Evolutionary conservation across 2,797 vertebrate genomes (phyloP).

Genomic region (Toxotes lorentzi): DNA sequence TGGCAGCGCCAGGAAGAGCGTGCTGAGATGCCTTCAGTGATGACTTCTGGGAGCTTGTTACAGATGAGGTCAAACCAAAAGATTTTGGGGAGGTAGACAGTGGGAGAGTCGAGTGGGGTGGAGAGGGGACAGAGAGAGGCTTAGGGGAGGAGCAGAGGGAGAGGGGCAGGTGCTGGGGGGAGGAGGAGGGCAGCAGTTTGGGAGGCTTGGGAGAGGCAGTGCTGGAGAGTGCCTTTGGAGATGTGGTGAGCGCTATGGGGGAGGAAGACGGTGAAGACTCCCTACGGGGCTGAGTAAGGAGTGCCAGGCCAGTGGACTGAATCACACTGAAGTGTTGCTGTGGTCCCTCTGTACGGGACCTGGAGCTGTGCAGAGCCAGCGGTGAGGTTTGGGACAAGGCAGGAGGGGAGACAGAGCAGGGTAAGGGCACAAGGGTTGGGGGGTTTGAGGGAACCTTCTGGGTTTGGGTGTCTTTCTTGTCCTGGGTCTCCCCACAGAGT

Average conservation of each 20-base stretch:
- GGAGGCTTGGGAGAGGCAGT: conserved; percentile 90
- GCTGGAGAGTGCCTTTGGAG: conserved; percentile 84
- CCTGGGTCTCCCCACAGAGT: conserved; percentile 85
- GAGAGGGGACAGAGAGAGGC: conserved; percentile 94
- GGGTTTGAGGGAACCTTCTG: conserved; percentile 89
- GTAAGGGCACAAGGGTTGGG: conserved; percentile 89
- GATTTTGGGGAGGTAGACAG: conserved; percentile 91
- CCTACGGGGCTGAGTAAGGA: conserved; percentile 91
- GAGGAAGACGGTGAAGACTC: conserved; percentile 91
- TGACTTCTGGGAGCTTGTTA: conserved; percentile 77
- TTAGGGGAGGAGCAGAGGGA: conserved; percentile 89
- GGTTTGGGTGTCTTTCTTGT: conserved; percentile 88
- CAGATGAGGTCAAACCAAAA: conserved; percentile 79
- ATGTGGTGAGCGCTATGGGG: conserved; percentile 87
- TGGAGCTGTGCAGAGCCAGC: conserved; percentile 91
- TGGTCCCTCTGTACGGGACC: conserved; percentile 90
- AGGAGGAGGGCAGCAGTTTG: conserved; percentile 85
- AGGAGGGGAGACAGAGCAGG: conserved; percentile 88
- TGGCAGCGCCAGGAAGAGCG: conserved; percentile 71
- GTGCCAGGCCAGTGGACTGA: conserved; percentile 96
- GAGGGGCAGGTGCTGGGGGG: conserved; percentile 89
- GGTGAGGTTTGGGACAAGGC: conserved; percentile 91
- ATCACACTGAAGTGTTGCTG: conserved; percentile 98
- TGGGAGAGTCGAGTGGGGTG: conserved; percentile 90
- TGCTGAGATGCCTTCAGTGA: conserved; percentile 72